phyloP scores from a whole-genome alignment of 2,888 invertebrate genomes.

The Tipula unca region DNA sequence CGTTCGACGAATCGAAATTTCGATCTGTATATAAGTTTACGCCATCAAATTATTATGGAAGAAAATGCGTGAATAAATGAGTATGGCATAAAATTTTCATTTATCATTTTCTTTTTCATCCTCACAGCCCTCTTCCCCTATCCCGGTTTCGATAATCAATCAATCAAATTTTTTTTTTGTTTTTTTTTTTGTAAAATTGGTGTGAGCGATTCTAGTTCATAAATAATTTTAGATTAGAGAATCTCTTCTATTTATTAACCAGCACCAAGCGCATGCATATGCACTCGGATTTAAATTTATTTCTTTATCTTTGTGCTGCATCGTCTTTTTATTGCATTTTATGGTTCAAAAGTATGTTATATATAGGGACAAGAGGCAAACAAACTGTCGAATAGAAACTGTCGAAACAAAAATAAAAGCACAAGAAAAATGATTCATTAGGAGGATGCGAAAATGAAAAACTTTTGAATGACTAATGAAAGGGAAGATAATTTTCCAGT shows the following conservation, averaged over 20 bases:
- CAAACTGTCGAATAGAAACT: neutral
- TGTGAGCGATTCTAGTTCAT: neutral
- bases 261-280: neutral
- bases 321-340: neutral
- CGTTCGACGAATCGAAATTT: neutral
- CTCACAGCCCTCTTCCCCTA: neutral
- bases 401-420: neutral
- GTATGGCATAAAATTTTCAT: neutral
- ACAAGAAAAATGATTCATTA: neutral
- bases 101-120: neutral
- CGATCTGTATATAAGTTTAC: neutral
- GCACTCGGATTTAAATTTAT: neutral
- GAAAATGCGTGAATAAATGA: neutral
- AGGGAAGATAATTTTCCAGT: neutral
- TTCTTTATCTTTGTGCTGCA: neutral
- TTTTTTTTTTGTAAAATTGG: too few relatives aligned
- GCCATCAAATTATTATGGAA: neutral
- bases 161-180: neutral
- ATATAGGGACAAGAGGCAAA: neutral
- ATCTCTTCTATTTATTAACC: neutral
- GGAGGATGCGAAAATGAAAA: neutral
- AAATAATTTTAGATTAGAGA: too few relatives aligned
- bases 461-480: constrained; percentile 1
- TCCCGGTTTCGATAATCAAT: neutral
- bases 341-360: neutral